These are phyloP conservation scores for Pachyramphus minor DNA, from an alignment of 2,113 vertebrate genomes.

Conservation along the genomic window DNA sequence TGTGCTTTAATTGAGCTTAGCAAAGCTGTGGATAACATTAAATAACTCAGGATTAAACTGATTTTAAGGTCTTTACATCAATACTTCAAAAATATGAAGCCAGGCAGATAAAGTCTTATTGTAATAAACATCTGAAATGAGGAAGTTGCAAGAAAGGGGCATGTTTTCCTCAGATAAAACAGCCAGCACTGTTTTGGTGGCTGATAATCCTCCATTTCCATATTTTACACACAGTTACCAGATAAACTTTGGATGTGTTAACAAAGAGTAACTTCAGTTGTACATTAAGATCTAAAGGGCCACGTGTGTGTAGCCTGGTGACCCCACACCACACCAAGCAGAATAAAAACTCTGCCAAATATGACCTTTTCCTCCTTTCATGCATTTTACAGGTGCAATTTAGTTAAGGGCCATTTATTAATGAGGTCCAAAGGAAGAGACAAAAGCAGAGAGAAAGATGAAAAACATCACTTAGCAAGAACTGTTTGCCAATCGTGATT, in stretches of 20 bases:
- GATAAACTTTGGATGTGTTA: background rate
- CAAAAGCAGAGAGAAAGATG: background rate
- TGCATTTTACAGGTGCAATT: background rate
- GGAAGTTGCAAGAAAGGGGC: constrained; percentile 26
- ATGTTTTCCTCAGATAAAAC: constrained; percentile 27
- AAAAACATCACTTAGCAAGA: background rate
- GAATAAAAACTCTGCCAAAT: background rate
- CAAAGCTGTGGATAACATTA: background rate
- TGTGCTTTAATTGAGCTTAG: background rate
- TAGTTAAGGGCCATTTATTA: background rate
- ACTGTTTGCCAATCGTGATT: background rate
- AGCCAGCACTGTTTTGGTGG: background rate
- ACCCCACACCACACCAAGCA: background rate
- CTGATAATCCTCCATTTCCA: background rate
- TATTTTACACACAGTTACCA: background rate
- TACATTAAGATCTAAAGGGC: background rate
- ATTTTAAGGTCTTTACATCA: background rate
- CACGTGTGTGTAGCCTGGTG: background rate
- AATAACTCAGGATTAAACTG: background rate
- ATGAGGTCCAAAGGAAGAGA: background rate
- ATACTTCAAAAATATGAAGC: background rate
- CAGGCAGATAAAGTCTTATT: background rate
- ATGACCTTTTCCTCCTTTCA: background rate
- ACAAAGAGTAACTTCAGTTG: background rate
- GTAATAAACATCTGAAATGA: constrained; percentile 35